These are phyloP conservation scores for Platorchestia sp. DNA, from an alignment of 1,140 invertebrate species.

Conservation along the genomic window DNA sequence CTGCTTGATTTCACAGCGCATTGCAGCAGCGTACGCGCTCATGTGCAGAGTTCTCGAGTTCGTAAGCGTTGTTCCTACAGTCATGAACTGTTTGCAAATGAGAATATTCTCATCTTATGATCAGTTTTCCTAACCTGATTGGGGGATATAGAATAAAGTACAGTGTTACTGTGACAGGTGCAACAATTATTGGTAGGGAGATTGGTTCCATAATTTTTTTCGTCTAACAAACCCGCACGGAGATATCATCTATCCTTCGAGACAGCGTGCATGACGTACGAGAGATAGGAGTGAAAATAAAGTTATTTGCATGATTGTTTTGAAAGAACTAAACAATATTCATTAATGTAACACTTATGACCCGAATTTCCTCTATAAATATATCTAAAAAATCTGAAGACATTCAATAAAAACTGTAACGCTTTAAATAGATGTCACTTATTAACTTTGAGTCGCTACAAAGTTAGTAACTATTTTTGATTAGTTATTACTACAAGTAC, in stretches of 20 bases:
- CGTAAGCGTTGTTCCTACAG: background rate
- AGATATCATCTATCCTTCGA: background rate
- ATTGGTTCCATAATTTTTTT: background rate
- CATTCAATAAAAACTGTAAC: too few relatives aligned
- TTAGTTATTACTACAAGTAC: too few relatives aligned
- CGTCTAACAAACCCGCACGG: background rate
- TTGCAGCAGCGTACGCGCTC: background rate
- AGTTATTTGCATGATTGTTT: background rate
- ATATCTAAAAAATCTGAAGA: too few relatives aligned
- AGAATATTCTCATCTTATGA: background rate
- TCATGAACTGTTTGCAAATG: too few relatives aligned
- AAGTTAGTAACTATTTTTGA: too few relatives aligned
- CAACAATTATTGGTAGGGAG: background rate
- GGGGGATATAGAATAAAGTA: background rate
- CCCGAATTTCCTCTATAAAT: too few relatives aligned
- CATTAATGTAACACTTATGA: background rate
- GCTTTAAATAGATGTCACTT: too few relatives aligned
- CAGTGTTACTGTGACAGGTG: background rate
- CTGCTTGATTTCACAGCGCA: background rate
- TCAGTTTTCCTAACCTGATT: background rate
- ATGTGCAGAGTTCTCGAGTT: background rate
- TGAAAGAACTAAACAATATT: background rate
- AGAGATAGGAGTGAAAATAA: background rate
- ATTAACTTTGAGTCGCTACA: too few relatives aligned
- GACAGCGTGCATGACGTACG: background rate